These are phyloP conservation scores for Brachymystax lenok DNA, from an alignment of 2,797 vertebrate genomes.

Conservation along the genomic window DNA sequence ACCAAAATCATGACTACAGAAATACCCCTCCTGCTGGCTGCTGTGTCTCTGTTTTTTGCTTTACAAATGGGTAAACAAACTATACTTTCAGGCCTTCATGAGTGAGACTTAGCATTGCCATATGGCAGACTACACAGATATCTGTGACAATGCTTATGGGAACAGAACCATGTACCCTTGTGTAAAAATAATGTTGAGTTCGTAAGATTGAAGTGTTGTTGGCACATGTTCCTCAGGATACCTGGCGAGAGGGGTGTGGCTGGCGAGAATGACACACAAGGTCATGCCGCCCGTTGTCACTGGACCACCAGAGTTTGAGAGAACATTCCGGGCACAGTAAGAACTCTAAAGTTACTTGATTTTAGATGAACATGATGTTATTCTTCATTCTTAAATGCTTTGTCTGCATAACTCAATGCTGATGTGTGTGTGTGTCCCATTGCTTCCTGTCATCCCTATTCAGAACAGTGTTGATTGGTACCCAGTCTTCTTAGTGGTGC, in stretches of 20 bases:
- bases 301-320: constrained; percentile 78
- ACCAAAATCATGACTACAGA: constrained; percentile 40
- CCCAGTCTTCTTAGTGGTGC: constrained; percentile 65
- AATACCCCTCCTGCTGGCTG: constrained; percentile 40
- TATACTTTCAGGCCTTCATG: not conserved
- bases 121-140: too few species aligned
- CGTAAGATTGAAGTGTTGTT: not conserved
- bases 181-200: too few species aligned
- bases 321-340: constrained; percentile 82
- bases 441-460: constrained; percentile 49
- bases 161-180: too few species aligned
- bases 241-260: constrained; percentile 70
- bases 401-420: not conserved
- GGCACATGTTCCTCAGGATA: constrained; percentile 53
- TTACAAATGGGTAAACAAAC: constrained; percentile 42
- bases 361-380: too few species aligned
- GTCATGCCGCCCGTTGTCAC: constrained; percentile 60
- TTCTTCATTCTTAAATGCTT: not conserved
- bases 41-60: constrained; percentile 57
- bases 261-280: constrained; percentile 70
- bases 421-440: too few species aligned
- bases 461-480: constrained; percentile 79
- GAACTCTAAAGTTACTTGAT: constrained; percentile 16
- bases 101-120: too few species aligned
- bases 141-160: too few species aligned